These are phyloP conservation scores for Taurulus bubalis DNA, from an alignment of 2,113 vertebrate species.

Conservation along the genomic window DNA sequence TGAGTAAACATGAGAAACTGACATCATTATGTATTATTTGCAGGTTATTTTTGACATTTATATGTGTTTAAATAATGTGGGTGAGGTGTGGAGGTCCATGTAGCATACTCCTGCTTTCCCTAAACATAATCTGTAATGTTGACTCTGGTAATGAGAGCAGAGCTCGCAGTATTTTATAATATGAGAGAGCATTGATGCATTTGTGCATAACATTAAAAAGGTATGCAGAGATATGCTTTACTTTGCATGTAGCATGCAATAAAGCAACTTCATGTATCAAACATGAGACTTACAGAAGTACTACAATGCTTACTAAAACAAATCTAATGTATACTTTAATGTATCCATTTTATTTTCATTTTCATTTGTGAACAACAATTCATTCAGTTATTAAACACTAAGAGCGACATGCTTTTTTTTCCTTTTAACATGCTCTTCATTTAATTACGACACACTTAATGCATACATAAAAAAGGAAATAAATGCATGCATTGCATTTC, in stretches of 20 bases:
- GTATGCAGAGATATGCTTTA: neutral
- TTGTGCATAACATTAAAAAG: neutral
- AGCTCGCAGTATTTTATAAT: too few relatives aligned
- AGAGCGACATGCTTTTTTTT: too few relatives aligned
- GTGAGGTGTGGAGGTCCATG: neutral
- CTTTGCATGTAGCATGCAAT: neutral
- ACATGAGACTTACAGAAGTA: too few relatives aligned
- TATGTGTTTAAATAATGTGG: neutral
- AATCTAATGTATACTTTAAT: neutral
- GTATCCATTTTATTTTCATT: too few relatives aligned
- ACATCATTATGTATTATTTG: neutral
- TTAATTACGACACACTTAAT: neutral
- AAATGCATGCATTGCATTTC: neutral
- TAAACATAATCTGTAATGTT: conserved; percentile 38
- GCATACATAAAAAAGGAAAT: neutral
- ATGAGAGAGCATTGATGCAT: neutral
- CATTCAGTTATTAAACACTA: too few relatives aligned
- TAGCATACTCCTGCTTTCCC: neutral
- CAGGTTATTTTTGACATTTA: conserved; percentile 9
- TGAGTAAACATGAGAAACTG: neutral
- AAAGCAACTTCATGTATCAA: neutral
- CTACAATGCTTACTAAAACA: too few relatives aligned
- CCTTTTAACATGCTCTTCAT: too few relatives aligned
- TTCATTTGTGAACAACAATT: too few relatives aligned
- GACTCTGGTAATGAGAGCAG: too few relatives aligned